phyloP scores from a whole-genome alignment of 1,140 invertebrate species.

The Papilio helenus region DNA sequence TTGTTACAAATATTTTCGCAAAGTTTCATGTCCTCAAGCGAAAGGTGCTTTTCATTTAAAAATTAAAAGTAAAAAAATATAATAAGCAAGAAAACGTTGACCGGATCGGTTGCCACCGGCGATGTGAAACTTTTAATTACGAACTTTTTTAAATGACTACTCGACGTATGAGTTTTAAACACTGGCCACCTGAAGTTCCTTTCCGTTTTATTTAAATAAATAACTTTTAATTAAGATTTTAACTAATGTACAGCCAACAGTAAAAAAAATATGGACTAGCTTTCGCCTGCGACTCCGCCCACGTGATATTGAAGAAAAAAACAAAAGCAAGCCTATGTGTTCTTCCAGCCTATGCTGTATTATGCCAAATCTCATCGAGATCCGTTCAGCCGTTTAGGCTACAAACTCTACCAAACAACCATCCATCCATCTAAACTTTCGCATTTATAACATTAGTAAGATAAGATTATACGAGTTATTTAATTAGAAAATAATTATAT shows the following conservation, averaged over 20 bases:
- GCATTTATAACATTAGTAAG: too few species aligned
- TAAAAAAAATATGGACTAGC: too few species aligned
- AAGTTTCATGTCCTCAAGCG: not conserved
- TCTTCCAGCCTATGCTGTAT: too few species aligned
- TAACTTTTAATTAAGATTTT: conserved; percentile 20
- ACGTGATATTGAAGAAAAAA: too few species aligned
- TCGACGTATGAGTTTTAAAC: conserved; percentile 28
- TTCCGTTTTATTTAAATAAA: conserved; percentile 2
- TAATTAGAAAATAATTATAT: too few species aligned
- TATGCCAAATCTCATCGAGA: too few species aligned
- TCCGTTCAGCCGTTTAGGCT: too few species aligned
- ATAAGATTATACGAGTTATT: too few species aligned
- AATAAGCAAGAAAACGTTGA: conserved; percentile 44
- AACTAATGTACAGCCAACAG: not conserved
- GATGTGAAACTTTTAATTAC: conserved; percentile 41
- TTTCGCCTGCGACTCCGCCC: too few species aligned
- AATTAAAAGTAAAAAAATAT: not conserved
- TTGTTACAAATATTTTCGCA: not conserved
- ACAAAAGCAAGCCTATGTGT: too few species aligned
- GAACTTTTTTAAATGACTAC: conserved; percentile 43
- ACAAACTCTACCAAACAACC: too few species aligned
- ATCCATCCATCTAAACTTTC: too few species aligned
- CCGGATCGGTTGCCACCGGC: conserved; percentile 45
- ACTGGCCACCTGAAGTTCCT: conserved; percentile 24
- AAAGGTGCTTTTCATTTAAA: not conserved